These are phyloP conservation scores for Choristoneura fumiferana DNA, from an alignment of 1,140 invertebrate species.

Conservation along the genomic window DNA sequence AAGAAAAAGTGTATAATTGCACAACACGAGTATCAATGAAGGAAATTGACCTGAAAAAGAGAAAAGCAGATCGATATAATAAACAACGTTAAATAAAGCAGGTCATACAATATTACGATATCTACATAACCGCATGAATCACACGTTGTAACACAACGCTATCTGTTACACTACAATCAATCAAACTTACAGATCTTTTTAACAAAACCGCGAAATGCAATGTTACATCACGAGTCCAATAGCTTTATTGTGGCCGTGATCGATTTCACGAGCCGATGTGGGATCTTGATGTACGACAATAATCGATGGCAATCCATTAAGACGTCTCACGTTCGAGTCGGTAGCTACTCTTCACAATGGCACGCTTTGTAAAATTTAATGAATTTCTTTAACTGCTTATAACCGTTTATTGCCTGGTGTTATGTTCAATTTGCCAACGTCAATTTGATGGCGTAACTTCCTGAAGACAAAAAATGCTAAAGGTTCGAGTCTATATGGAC, in stretches of 20 bases:
- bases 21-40: no score
- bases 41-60: no score
- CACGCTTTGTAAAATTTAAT: constrained; percentile 40
- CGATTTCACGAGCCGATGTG: constrained; percentile 42
- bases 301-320: constrained; percentile 31
- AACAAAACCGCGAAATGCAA: constrained; percentile 32
- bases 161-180: constrained; percentile 39
- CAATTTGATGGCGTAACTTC: constrained; percentile 22
- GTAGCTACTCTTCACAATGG: constrained; percentile 31
- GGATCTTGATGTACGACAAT: constrained; percentile 35
- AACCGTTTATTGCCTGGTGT: constrained; percentile 25
- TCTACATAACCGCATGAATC: constrained; percentile 17
- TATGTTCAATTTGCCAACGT: constrained; percentile 28
- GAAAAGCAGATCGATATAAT: no score
- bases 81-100: not conserved
- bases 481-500: not conserved
- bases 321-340: constrained; percentile 26
- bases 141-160: constrained; percentile 25
- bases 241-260: constrained; percentile 38
- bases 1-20: no score
- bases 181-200: constrained; percentile 35
- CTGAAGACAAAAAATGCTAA: not conserved
- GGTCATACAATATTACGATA: not conserved
- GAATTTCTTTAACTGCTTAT: constrained; percentile 27
- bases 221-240: constrained; percentile 45